Conservation (phyloP, 2,888 invertebrate species). For the Hypena proboscidalis region DNA sequence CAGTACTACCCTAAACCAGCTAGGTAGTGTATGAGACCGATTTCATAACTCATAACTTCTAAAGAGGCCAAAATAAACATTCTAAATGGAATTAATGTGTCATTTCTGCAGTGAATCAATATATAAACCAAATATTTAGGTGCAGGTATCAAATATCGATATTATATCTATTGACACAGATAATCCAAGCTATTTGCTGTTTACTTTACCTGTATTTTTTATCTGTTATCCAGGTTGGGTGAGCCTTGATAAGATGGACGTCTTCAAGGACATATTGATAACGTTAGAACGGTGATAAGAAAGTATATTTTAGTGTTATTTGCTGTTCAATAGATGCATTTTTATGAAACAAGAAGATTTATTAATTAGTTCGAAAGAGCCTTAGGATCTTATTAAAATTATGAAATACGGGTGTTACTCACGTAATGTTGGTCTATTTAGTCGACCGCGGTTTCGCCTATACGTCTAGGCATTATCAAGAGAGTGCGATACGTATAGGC, state of each 20-base stretch:
- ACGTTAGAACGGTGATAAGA: slow-evolving; percentile 28
- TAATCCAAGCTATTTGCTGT: slow-evolving; percentile 36
- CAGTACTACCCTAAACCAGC: no score
- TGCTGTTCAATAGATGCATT: slow-evolving; percentile 1
- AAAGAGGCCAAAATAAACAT: background rate
- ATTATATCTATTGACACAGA: slow-evolving; percentile 24
- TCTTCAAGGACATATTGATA: slow-evolving; percentile 51
- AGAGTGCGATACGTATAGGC: no score
- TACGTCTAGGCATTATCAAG: no score
- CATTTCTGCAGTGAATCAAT: slow-evolving; percentile 15
- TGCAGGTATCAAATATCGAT: slow-evolving; percentile 22
- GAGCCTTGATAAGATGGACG: slow-evolving; percentile 43
- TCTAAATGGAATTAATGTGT: background rate
- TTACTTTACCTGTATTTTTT: slow-evolving; percentile 36
- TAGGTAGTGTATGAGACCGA: no score
- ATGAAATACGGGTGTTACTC: no score
- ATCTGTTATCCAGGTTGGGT: slow-evolving; percentile 42
- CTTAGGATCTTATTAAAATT: no score
- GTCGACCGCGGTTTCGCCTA: no score
- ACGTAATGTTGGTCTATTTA: no score
- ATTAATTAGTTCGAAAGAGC: no score
- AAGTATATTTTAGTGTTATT: background rate
- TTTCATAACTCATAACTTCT: no score
- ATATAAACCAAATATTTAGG: slow-evolving; percentile 20
- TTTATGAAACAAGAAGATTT: no score